phyloP scores from a whole-genome alignment of 2,888 invertebrate species.

The Mimachlamys varia region DNA sequence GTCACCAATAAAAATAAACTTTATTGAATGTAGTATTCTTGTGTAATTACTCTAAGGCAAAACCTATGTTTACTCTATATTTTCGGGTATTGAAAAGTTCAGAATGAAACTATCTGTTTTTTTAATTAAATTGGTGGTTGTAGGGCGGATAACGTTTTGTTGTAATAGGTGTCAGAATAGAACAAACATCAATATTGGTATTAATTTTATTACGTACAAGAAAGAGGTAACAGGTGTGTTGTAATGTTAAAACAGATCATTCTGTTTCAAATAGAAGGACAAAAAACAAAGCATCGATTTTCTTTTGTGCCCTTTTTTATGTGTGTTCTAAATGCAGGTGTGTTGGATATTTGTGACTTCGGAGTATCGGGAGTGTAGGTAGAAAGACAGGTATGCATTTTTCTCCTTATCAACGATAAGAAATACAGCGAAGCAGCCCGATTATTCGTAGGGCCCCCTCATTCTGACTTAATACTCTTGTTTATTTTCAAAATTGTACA shows the following conservation, averaged over 20 bases:
- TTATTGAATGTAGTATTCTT: not conserved
- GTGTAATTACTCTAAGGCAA: not conserved
- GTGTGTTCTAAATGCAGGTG: too few relatives aligned
- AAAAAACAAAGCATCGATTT: too few relatives aligned
- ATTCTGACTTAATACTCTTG: too few relatives aligned
- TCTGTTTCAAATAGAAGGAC: not conserved
- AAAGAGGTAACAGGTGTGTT: not conserved
- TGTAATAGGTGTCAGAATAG: not conserved
- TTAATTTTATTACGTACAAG: not conserved
- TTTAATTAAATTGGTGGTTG: not conserved
- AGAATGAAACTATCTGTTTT: too few relatives aligned
- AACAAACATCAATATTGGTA: not conserved
- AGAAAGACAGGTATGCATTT: too few relatives aligned
- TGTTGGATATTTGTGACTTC: too few relatives aligned
- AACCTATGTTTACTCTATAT: not conserved
- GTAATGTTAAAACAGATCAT: not conserved
- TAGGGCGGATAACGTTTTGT: not conserved
- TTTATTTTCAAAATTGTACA: too few relatives aligned
- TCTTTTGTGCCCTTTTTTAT: too few relatives aligned
- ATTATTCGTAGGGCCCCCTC: too few relatives aligned
- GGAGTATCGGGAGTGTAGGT: too few relatives aligned
- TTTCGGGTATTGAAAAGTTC: not conserved
- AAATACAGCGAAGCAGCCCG: too few relatives aligned
- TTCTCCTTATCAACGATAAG: too few relatives aligned
- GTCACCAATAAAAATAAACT: not conserved